Conservation (phyloP, 2,797 vertebrate genomes). For the Iguana delicatissima region DNA sequence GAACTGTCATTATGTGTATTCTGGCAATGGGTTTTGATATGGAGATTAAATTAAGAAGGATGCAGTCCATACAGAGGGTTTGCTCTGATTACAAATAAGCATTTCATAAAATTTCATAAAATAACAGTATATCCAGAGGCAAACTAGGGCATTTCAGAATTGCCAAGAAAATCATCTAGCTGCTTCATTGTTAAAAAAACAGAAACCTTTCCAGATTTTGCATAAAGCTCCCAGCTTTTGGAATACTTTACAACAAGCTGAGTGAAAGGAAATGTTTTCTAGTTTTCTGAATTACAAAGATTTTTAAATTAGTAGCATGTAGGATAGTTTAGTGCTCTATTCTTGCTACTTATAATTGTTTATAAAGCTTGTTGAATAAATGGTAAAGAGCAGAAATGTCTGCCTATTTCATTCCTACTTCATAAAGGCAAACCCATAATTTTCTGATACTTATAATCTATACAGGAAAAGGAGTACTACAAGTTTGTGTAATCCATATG, state of each 20-base stretch:
- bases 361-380: slow-evolving; percentile 31
- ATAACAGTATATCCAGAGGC: slow-evolving; percentile 63
- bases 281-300: slow-evolving; percentile 38
- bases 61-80: slow-evolving; percentile 70
- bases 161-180: slow-evolving; percentile 67
- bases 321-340: not conserved
- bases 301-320: not conserved
- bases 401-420: not conserved
- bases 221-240: slow-evolving; percentile 61
- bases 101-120: slow-evolving; percentile 71
- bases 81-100: slow-evolving; percentile 74
- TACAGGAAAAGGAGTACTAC: not conserved
- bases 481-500: not conserved
- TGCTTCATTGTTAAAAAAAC: slow-evolving; percentile 71
- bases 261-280: slow-evolving; percentile 59
- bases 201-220: slow-evolving; percentile 69
- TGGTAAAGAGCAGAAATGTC: not conserved
- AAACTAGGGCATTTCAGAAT: slow-evolving; percentile 65
- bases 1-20: not conserved
- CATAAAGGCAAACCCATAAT: not conserved
- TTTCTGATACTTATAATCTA: not conserved
- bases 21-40: slow-evolving; percentile 63
- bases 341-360: slow-evolving; percentile 32
- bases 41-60: slow-evolving; percentile 72
- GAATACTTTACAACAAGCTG: slow-evolving; percentile 67